Evolutionary conservation across 2,888 invertebrate species (phyloP), one percentile per base, ranked within the genome.

Genomic region (Macrosoma leucophasiata): DNA sequence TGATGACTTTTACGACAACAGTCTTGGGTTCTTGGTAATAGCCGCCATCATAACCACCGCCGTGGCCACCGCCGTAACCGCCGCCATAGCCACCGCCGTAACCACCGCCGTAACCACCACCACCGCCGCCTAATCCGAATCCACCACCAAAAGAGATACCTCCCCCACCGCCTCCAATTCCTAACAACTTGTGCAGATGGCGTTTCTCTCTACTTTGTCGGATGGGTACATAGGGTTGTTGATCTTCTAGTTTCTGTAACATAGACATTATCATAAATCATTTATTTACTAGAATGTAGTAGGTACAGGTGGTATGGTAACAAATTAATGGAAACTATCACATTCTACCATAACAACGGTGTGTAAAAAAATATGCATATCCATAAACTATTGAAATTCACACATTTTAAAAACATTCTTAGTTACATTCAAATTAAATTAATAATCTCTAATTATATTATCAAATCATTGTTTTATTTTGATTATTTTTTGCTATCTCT

Each of bases 241-340:
- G 81, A 14, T 82, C 79, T 62, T 81, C 76, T 26, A 81, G 56
- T 69, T 71, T 81, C 82, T 82, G 58, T 29, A 47, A 48, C 36
- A 35, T n/a, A n/a, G n/a, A n/a, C n/a, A n/a, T n/a, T n/a, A n/a
- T n/a, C n/a, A n/a, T n/a, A n/a, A n/a, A n/a, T n/a, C n/a, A n/a
- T n/a, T n/a, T n/a, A n/a, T n/a, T n/a, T n/a, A n/a, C n/a, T n/a
- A n/a, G n/a, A n/a, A n/a, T n/a, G n/a, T n/a, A n/a, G n/a, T n/a
- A n/a, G n/a, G n/a, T n/a, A n/a, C n/a, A n/a, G n/a, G n/a, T n/a
- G n/a, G n/a, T n/a, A n/a, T n/a, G n/a, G n/a, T n/a, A n/a, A n/a
- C n/a, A n/a, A n/a, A n/a, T n/a, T n/a, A n/a, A n/a, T n/a, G n/a
- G n/a, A n/a, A n/a, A n/a, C n/a, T n/a, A n/a, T n/a, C n/a, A n/a